phyloP scores from a whole-genome alignment of 2,797 vertebrate species.

The Chanos chanos region DNA sequence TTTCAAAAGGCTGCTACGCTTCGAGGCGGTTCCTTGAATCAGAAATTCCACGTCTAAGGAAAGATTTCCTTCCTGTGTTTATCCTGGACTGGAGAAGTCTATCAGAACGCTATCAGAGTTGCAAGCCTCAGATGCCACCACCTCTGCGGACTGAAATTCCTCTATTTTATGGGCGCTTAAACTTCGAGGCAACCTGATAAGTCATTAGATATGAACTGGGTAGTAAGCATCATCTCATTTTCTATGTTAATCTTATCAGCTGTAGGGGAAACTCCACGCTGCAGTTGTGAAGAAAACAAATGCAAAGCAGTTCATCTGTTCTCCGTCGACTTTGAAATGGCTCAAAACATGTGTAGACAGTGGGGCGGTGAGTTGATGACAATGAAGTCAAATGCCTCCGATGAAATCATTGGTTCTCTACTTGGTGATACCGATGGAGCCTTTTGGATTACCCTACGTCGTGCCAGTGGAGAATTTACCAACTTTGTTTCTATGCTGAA shows the following conservation, averaged over 20 bases:
- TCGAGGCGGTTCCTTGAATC: too few species aligned
- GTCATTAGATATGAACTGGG: too few species aligned
- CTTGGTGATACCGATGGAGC: slow-evolving; percentile 33
- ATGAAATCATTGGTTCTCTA: slow-evolving; percentile 36
- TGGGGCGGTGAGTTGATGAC: slow-evolving; percentile 52
- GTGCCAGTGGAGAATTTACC: slow-evolving; percentile 49
- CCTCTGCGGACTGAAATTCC: too few species aligned
- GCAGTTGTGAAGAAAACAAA: slow-evolving; percentile 17
- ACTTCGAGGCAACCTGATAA: too few species aligned
- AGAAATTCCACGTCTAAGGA: slow-evolving; percentile 12
- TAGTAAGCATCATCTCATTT: too few species aligned
- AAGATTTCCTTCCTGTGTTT: slow-evolving; percentile 40
- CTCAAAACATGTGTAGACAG: slow-evolving; percentile 44
- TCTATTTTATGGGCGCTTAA: too few species aligned
- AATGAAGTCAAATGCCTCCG: slow-evolving; percentile 23
- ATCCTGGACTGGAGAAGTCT: background rate
- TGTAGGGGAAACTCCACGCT: background rate
- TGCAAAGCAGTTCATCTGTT: slow-evolving; percentile 24
- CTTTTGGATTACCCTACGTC: slow-evolving; percentile 79
- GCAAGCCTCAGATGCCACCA: background rate
- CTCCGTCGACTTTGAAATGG: slow-evolving; percentile 53
- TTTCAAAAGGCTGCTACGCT: too few species aligned
- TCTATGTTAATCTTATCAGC: too few species aligned
- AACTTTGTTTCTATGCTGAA: slow-evolving; percentile 50
- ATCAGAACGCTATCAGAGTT: background rate